phyloP scores from a whole-genome alignment of 2,113 vertebrate genomes.

The Ornithorhynchus anatinus region DNA sequence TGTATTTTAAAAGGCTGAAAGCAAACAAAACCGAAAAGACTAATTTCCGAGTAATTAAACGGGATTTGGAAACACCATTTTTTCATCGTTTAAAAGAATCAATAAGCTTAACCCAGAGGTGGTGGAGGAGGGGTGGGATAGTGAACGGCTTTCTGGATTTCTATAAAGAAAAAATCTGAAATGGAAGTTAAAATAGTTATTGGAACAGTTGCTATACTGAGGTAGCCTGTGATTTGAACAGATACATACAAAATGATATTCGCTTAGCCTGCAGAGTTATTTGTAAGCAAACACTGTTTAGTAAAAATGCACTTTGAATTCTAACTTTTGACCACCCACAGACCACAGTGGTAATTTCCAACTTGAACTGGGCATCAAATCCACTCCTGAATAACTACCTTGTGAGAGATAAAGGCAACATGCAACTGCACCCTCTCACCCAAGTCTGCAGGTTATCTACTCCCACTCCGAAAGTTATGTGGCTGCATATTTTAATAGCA shows the following conservation, averaged over 20 bases:
- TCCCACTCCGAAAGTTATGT: not conserved
- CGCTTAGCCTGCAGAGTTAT: not conserved
- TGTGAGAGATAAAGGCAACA: too few relatives aligned
- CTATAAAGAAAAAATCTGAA: accelerated
- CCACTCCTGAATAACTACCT: too few relatives aligned
- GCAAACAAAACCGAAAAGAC: not conserved
- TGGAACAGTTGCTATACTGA: not conserved
- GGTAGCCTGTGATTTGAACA: not conserved
- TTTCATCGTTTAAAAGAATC: not conserved
- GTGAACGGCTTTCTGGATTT: too few relatives aligned
- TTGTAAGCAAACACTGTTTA: too few relatives aligned
- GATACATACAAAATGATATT: not conserved
- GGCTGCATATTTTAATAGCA: not conserved
- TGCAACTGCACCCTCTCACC: too few relatives aligned
- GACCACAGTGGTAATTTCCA: too few relatives aligned
- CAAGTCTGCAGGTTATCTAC: not conserved
- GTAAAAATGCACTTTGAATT: too few relatives aligned
- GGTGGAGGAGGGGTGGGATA: too few relatives aligned
- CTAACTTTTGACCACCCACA: too few relatives aligned
- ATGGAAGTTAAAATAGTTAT: not conserved
- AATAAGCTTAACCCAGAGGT: too few relatives aligned
- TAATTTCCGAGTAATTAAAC: not conserved
- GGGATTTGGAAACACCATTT: not conserved
- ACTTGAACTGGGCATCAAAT: too few relatives aligned
- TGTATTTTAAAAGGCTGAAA: slow-evolving; percentile 1